Evolutionary conservation across 2,113 vertebrate genomes (phyloP).

Genomic region (Sinocyclocheilus grahami): DNA sequence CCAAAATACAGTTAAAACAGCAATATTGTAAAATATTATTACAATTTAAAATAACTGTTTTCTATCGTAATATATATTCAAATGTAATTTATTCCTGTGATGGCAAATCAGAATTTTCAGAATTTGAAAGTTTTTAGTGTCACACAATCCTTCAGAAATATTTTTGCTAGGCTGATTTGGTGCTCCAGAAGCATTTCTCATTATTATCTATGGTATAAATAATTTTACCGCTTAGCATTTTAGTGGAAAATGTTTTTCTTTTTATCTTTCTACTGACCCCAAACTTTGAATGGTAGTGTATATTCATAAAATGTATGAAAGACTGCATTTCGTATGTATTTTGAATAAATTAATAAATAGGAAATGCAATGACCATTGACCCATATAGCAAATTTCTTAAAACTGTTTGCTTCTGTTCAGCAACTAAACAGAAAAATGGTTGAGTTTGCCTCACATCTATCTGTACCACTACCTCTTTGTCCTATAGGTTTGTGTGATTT

Average conservation of each 20-base stretch:
- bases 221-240: too few species aligned
- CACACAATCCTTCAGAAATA: too few species aligned
- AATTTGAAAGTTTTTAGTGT: too few species aligned
- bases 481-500: neutral
- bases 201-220: too few species aligned
- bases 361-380: neutral
- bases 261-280: neutral
- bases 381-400: neutral
- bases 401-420: neutral
- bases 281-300: neutral
- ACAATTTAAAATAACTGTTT: too few species aligned
- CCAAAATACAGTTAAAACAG: neutral
- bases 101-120: too few species aligned
- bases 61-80: too few species aligned
- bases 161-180: too few species aligned
- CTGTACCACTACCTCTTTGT: neutral
- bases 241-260: too few species aligned
- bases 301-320: neutral
- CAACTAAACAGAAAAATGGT: neutral
- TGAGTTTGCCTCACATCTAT: neutral
- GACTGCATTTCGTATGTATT: neutral
- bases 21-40: too few species aligned
- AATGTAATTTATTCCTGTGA: too few species aligned
- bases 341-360: neutral
- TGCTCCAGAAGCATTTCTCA: too few species aligned